Evolutionary conservation across 2,888 invertebrate genomes (phyloP).

Genomic region (Neoascia interrupta): DNA sequence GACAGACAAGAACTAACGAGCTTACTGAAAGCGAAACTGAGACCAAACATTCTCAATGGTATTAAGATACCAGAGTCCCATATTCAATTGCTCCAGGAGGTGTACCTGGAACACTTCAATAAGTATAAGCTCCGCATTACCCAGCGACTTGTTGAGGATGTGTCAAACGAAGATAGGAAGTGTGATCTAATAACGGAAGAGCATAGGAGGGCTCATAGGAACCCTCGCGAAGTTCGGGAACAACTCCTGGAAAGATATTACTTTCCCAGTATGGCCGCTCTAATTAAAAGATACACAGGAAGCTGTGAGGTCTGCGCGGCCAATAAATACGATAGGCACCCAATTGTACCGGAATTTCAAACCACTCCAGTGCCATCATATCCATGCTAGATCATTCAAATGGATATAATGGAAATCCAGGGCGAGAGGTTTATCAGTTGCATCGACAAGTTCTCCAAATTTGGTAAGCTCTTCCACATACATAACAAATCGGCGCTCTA

Average conservation of each 20-base stretch:
- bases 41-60: too few relatives aligned
- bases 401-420: too few relatives aligned
- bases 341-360: background rate
- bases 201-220: conserved; percentile 1
- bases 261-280: conserved; percentile 6
- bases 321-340: background rate
- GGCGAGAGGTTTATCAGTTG: too few relatives aligned
- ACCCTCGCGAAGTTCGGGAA: conserved; percentile 6
- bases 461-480: too few relatives aligned
- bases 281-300: background rate
- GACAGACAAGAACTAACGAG: too few relatives aligned
- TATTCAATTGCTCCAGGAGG: background rate
- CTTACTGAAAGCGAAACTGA: too few relatives aligned
- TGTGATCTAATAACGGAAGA: background rate
- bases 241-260: conserved; percentile 12
- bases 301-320: background rate
- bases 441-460: too few relatives aligned
- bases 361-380: background rate
- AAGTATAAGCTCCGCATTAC: background rate
- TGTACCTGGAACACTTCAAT: background rate
- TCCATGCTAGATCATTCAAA: too few relatives aligned
- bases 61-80: background rate
- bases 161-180: conserved; percentile 2
- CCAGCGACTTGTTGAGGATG: background rate
- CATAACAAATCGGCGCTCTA: too few relatives aligned